These are phyloP conservation scores for Sycophila sp. DNA, from an alignment of 1,140 invertebrate species.

Conservation along the genomic window DNA sequence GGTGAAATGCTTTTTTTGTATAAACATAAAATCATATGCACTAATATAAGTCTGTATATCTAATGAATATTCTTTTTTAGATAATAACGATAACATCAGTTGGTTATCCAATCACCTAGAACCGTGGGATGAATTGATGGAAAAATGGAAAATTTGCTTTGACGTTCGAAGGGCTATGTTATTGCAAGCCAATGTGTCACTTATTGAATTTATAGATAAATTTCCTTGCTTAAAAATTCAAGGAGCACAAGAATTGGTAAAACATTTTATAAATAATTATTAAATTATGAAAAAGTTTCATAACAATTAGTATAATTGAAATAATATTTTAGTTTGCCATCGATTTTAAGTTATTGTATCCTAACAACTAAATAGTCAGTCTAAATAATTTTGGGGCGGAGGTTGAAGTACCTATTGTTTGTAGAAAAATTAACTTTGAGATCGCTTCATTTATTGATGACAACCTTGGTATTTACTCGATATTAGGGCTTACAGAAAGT, in stretches of 20 bases:
- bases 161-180: neutral
- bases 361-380: neutral
- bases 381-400: no score
- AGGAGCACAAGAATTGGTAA: conserved; percentile 5
- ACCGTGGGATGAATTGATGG: neutral
- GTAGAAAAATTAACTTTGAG: no score
- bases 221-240: neutral
- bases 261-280: neutral
- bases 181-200: neutral
- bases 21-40: no score
- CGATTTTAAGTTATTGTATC: neutral
- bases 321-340: neutral
- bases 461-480: no score
- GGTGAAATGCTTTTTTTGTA: neutral
- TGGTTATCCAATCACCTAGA: neutral
- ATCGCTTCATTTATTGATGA: no score
- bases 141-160: neutral
- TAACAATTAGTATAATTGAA: neutral
- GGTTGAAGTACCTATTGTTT: no score
- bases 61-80: neutral
- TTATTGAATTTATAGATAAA: neutral
- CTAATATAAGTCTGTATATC: neutral
- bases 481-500: no score
- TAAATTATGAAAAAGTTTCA: neutral
- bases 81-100: neutral